Evolutionary conservation across 2,113 vertebrate genomes (phyloP).

Genomic region (Acrocephalus kingi): DNA sequence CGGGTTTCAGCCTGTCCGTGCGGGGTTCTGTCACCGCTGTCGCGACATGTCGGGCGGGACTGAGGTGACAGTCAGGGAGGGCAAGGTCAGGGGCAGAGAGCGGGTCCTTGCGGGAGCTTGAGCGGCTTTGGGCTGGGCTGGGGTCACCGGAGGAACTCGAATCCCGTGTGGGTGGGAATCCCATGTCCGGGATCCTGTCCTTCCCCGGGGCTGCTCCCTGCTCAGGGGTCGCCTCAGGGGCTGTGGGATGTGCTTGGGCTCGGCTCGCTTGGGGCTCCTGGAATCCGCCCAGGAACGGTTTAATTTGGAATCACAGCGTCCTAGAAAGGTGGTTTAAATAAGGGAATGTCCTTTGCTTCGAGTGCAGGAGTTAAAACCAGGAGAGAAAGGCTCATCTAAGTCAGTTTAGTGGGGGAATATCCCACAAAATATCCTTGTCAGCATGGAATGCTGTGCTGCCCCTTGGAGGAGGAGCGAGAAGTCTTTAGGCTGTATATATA

Average conservation of each 20-base stretch:
- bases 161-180: background rate
- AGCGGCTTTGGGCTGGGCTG: accelerated
- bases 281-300: background rate
- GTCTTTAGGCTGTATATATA: accelerated
- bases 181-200: accelerated
- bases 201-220: accelerated
- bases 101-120: accelerated
- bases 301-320: background rate
- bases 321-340: no score
- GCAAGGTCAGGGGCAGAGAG: background rate
- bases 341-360: background rate
- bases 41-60: background rate
- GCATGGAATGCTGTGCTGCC: background rate
- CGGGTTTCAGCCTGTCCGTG: accelerated
- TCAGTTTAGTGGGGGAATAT: no score
- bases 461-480: background rate
- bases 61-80: background rate
- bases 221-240: background rate
- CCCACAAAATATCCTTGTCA: background rate
- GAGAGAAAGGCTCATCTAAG: background rate
- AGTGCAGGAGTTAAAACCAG: background rate
- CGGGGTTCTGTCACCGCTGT: accelerated
- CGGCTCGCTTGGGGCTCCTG: background rate
- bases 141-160: accelerated
- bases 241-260: background rate